Base-by-base conservation (phyloP, 2,113 vertebrate genomes). In the Leptobrachium ailaonicum region DNA sequence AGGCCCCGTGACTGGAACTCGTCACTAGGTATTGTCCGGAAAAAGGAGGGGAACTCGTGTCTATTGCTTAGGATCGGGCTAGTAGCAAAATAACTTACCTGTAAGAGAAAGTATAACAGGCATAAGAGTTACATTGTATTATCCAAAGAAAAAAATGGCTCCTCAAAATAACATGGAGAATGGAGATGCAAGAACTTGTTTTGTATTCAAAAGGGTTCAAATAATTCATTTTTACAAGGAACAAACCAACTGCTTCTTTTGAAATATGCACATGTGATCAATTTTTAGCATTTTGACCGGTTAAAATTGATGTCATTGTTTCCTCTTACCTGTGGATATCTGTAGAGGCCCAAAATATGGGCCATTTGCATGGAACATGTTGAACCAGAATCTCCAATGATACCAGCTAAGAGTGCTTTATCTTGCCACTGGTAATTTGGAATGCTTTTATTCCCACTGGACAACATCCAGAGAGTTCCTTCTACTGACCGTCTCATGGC, bases 21-120 rank as follows among this genome's bases (percentile, higher is more conserved):
- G 60, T 92, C 90, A 85, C 77, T 79, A 6, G 77, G 77, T 32
- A 79, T 69, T n/a, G 87, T 91, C 58, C 86, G 77, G 50, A 90
- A 85, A 64, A 90, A 90, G 13, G 87, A 86, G 1, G 78, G 78
- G 53, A 84, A 84, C 42, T 72, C 44, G 8, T 45, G 13, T 4
- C 66, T 66, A 44, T 84, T 66, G 60, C 77, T 81, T 44, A 84
- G 70, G 40, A 68, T 7, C 9, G 69, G 71, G 62, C 70, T 79
- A 11, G 77, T 79, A 12, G 77, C 72, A 41, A 73, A 79, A 60
- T 66, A 71, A 56, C 77, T 79, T 13, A 79, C 71, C 77, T 79
- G 41, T n/a, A 66, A 71, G 32, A 71, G 8, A 75, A 4, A 50
- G 1, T 50, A 32, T 8, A 50, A 5, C 8, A 50, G 47, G 4